These are phyloP conservation scores for Frankliniella fusca DNA, from an alignment of 2,888 invertebrate genomes.

Conservation along the genomic window DNA sequence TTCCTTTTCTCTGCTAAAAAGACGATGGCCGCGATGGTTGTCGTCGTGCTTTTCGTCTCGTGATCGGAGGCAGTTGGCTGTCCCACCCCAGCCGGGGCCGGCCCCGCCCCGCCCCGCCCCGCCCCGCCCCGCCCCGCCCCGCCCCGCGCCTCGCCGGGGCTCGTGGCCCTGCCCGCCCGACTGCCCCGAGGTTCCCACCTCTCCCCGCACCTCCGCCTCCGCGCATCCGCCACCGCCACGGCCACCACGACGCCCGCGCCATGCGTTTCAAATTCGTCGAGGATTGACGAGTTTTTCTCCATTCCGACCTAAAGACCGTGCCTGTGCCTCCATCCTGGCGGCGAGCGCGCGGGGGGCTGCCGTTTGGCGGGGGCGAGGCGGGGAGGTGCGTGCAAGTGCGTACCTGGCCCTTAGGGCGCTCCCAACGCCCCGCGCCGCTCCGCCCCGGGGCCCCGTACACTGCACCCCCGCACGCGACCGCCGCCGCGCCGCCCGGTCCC, in stretches of 20 bases:
- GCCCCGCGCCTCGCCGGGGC: background rate
- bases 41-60: background rate
- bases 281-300: background rate
- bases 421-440: background rate
- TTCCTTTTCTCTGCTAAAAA: background rate
- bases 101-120: background rate
- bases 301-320: background rate
- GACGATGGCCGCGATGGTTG: too few relatives aligned
- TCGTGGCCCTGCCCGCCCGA: too few relatives aligned
- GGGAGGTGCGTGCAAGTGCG: conserved; percentile 5
- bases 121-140: background rate
- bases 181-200: too few relatives aligned
- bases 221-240: too few relatives aligned
- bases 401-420: background rate
- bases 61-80: background rate
- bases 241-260: background rate
- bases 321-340: background rate
- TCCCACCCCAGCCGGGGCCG: background rate
- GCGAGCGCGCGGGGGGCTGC: background rate
- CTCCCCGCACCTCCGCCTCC: too few relatives aligned
- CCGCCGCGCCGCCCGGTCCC: background rate
- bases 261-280: background rate
- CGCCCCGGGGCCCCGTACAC: background rate
- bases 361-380: background rate
- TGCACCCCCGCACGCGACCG: conserved; percentile 22